These are phyloP conservation scores for Drosophila birchii DNA, from an alignment of 2,888 invertebrate species.

Conservation along the genomic window DNA sequence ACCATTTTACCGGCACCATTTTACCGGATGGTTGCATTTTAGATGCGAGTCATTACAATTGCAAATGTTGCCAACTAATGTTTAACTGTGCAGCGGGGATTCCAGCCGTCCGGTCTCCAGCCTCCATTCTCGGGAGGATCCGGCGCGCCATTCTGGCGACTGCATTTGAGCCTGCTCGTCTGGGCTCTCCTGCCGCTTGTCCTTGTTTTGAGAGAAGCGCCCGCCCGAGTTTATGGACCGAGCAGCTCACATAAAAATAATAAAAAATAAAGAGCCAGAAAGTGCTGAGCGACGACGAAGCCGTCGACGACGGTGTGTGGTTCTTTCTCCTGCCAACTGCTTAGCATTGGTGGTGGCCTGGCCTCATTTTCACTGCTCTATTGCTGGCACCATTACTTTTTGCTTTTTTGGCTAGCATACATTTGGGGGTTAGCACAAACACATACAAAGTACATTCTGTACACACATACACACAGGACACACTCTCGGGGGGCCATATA, in stretches of 20 bases:
- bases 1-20: constrained; percentile 32
- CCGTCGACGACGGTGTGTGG: background rate
- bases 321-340: constrained; percentile 26
- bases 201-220: constrained; percentile 20
- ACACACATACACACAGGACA: background rate
- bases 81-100: constrained; percentile 52
- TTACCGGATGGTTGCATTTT: constrained; percentile 47
- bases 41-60: constrained; percentile 70
- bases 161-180: constrained; percentile 7
- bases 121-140: constrained; percentile 33
- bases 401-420: constrained; percentile 16
- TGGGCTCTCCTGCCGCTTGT: constrained; percentile 27
- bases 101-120: constrained; percentile 3
- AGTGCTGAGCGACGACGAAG: constrained; percentile 21
- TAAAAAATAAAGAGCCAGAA: constrained; percentile 44
- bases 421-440: background rate
- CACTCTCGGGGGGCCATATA: constrained; percentile 7
- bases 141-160: constrained; percentile 69
- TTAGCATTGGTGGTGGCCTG: constrained; percentile 42
- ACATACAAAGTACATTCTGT: background rate
- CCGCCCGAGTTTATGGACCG: constrained; percentile 31
- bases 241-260: constrained; percentile 30
- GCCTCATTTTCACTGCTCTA: constrained; percentile 30
- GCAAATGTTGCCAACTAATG: constrained; percentile 76
- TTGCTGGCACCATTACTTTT: constrained; percentile 22